phyloP scores from a whole-genome alignment of 2,113 vertebrate genomes.

The Phyllostomus hastatus region DNA sequence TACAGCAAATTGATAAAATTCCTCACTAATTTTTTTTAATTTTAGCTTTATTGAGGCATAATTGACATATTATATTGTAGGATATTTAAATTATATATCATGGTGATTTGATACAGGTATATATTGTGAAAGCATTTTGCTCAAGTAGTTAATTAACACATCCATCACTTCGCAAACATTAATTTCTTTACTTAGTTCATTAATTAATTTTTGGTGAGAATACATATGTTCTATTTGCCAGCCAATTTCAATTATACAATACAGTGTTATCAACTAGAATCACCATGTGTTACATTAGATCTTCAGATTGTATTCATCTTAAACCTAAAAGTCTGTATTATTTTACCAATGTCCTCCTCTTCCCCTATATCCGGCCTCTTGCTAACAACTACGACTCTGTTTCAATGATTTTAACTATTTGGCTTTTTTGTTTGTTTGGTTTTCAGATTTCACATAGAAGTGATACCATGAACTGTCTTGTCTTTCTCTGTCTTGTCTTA shows the following conservation, averaged over 20 bases:
- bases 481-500: neutral
- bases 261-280: neutral
- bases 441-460: neutral
- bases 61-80: neutral
- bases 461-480: neutral
- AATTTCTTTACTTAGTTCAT: neutral
- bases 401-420: neutral
- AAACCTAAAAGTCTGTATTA: neutral
- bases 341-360: neutral
- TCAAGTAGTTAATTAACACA: neutral
- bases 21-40: neutral
- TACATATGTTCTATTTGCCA: neutral
- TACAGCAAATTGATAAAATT: neutral
- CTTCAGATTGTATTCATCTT: neutral
- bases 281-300: neutral
- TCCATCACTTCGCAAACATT: neutral
- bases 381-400: neutral
- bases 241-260: neutral
- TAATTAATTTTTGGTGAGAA: neutral
- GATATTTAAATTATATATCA: neutral
- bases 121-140: neutral
- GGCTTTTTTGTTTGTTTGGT: neutral
- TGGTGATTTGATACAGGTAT: neutral
- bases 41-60: neutral
- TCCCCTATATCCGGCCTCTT: neutral